Conservation (phyloP, 2,888 invertebrate genomes). For the Pseudococcus jackbeardsleyi region DNA sequence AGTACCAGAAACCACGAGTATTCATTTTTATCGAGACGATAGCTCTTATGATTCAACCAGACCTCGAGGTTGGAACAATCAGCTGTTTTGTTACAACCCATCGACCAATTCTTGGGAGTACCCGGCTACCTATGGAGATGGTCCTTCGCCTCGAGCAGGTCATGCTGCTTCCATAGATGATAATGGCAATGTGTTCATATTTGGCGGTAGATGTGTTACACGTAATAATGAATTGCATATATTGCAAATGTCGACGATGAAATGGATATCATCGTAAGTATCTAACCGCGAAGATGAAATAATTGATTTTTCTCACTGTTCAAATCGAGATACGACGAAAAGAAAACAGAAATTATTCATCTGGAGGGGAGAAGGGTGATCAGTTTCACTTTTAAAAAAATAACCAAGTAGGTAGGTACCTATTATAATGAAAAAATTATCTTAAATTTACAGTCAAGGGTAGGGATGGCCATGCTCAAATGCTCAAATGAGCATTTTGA, state of each 20-base stretch:
- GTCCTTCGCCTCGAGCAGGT: slow-evolving; percentile 31
- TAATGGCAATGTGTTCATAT: slow-evolving; percentile 51
- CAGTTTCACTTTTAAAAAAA: too few species aligned
- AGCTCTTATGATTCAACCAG: slow-evolving; percentile 46
- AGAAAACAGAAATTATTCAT: too few species aligned
- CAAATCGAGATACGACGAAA: too few species aligned
- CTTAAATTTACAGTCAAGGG: too few species aligned
- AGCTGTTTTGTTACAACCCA: slow-evolving; percentile 32
- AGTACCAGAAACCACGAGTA: slow-evolving; percentile 49
- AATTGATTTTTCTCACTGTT: too few species aligned
- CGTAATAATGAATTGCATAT: slow-evolving; percentile 50
- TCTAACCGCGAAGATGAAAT: too few species aligned
- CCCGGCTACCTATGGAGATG: not conserved
- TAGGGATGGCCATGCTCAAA: too few species aligned
- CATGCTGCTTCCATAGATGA: slow-evolving; percentile 39
- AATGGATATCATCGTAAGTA: slow-evolving; percentile 52
- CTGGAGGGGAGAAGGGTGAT: too few species aligned
- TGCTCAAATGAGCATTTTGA: too few species aligned
- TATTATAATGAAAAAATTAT: too few species aligned
- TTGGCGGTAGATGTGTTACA: slow-evolving; percentile 40
- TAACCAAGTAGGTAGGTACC: too few species aligned
- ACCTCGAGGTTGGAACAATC: slow-evolving; percentile 42
- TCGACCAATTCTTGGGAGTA: slow-evolving; percentile 33
- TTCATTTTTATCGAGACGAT: slow-evolving; percentile 48
- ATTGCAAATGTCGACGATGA: slow-evolving; percentile 43